phyloP scores from a whole-genome alignment of 2,797 vertebrate species.

The Rachycentron canadum region DNA sequence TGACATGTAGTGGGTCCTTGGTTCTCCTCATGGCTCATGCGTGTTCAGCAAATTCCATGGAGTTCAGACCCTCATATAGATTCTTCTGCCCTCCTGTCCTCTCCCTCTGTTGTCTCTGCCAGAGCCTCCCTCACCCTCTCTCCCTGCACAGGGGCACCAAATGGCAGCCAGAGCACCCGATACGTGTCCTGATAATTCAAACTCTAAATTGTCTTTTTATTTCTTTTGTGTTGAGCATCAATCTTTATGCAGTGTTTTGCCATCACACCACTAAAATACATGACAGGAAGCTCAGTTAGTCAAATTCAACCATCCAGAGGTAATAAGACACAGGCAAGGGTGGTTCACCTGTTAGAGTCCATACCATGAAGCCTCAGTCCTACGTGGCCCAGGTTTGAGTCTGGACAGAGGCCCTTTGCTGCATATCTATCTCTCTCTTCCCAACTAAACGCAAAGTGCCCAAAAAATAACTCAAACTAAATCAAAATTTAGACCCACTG shows the following conservation, averaged over 20 bases:
- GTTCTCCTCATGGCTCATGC: constrained; percentile 57
- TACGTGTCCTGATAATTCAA: neutral
- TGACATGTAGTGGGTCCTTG: constrained; percentile 41
- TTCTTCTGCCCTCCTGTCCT: constrained; percentile 64
- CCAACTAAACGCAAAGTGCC: no score
- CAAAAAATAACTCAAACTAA: no score
- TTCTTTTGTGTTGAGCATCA: neutral
- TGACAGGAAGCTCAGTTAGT: neutral
- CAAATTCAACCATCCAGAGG: neutral
- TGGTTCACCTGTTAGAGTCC: no score
- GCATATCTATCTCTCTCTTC: no score
- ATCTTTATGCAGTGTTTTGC: neutral
- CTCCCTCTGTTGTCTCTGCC: constrained; percentile 72
- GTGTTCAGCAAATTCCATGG: constrained; percentile 81
- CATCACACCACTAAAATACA: neutral
- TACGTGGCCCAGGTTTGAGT: no score
- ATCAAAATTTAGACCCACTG: no score
- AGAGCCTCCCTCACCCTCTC: constrained; percentile 20
- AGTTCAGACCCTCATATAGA: constrained; percentile 73
- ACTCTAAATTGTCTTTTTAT: neutral
- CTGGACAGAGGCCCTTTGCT: no score
- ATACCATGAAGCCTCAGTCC: no score
- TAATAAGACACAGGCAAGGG: constrained; percentile 17
- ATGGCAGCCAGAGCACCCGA: constrained; percentile 5
- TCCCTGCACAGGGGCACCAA: constrained; percentile 20